Evolutionary conservation across 2,888 invertebrate species (phyloP).

Genomic region (Ornithoptera alexandrae): DNA sequence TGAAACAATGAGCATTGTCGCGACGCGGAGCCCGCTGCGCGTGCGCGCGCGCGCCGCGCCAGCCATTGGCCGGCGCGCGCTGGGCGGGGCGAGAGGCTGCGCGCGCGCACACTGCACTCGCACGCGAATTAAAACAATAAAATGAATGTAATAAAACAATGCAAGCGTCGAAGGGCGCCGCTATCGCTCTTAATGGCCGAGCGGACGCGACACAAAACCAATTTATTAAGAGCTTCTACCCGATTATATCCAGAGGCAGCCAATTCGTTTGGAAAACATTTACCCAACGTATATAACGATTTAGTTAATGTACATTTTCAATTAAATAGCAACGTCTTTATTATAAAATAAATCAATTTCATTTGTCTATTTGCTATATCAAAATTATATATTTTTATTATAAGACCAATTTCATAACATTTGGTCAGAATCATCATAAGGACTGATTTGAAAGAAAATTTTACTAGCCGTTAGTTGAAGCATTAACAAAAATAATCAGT

Average conservation of each 20-base stretch:
- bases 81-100: constrained; percentile 72
- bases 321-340: too few relatives aligned
- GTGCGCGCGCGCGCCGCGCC: constrained; percentile 45
- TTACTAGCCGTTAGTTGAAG: too few relatives aligned
- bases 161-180: constrained; percentile 67
- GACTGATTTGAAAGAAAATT: too few relatives aligned
- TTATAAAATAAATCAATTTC: too few relatives aligned
- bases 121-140: constrained; percentile 80
- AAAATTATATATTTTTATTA: too few relatives aligned
- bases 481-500: too few relatives aligned
- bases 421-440: too few relatives aligned
- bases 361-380: too few relatives aligned
- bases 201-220: constrained; percentile 62
- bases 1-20: constrained; percentile 77
- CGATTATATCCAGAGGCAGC: constrained; percentile 25
- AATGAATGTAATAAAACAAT: constrained; percentile 79
- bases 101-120: constrained; percentile 79
- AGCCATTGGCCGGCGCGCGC: constrained; percentile 60
- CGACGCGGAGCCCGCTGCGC: constrained; percentile 46
- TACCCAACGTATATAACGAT: neutral
- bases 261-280: neutral
- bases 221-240: constrained; percentile 63
- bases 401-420: too few relatives aligned
- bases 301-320: neutral
- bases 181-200: constrained; percentile 76